Evolutionary conservation across 1,140 invertebrate genomes (phyloP).

Genomic region (Drosophila gunungcola): DNA sequence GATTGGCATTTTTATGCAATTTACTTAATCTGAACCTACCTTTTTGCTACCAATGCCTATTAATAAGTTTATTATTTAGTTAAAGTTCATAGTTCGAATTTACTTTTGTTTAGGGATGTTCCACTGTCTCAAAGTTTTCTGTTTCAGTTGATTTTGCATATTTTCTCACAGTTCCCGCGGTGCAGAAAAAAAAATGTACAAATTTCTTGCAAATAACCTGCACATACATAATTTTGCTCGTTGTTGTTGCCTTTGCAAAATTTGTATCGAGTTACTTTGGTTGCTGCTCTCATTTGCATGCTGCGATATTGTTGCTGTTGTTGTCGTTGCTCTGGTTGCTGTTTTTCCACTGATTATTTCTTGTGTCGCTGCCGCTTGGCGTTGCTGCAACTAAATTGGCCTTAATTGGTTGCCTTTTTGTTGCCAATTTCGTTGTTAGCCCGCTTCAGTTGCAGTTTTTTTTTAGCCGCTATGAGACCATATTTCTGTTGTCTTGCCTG

Average conservation of each 20-base stretch:
- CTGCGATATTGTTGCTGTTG: constrained; percentile 38
- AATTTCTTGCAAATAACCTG: constrained; percentile 52
- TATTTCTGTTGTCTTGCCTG: constrained; percentile 56
- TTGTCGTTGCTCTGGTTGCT: constrained; percentile 41
- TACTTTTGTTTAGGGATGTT: not conserved
- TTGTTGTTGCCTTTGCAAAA: constrained; percentile 37
- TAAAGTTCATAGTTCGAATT: not conserved
- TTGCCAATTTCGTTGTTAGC: constrained; percentile 55
- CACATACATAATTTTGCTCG: constrained; percentile 34
- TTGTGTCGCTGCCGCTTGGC: constrained; percentile 70
- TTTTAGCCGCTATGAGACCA: constrained; percentile 45
- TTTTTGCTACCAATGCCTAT: no score
- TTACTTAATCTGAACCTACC: not conserved
- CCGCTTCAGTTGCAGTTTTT: constrained; percentile 53
- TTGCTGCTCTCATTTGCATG: constrained; percentile 77
- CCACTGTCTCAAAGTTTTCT: constrained; percentile 27
- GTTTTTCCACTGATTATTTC: constrained; percentile 73
- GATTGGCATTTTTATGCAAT: not conserved
- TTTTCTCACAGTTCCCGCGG: constrained; percentile 51
- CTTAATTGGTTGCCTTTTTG: constrained; percentile 78
- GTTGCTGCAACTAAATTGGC: constrained; percentile 80
- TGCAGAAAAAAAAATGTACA: constrained; percentile 39
- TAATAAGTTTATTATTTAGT: no score
- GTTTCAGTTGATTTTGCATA: constrained; percentile 46
- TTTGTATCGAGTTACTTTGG: constrained; percentile 77